Base-by-base conservation (phyloP, 1,140 invertebrate genomes). In the Mizuhopecten yessoensis region DNA sequence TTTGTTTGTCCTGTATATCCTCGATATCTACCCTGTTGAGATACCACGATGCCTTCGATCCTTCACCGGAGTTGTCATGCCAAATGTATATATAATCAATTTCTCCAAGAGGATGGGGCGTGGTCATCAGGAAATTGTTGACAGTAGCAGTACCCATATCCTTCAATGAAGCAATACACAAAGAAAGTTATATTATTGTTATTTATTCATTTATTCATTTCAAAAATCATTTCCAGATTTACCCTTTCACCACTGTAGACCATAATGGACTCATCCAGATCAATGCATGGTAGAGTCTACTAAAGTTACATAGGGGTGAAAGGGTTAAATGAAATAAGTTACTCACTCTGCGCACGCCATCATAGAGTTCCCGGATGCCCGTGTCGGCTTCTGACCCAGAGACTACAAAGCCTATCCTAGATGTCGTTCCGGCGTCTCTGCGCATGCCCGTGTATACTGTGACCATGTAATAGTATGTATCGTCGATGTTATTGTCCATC, bases 1-100 rank as follows among this genome's bases (percentile, higher is more conserved):
- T 95, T 91, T 94, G 75, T 34, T 92, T 89, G 89, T 90, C 93
- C 92, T 97, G 97, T 34, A 97, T 90, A 92, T 97, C 97, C 75
- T 96, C 95, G 2, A 97, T 94, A 10, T 97, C 93, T 23, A 97
- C 94, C 88, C 95, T 94, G 86, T 95, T 94, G 0, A 96, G 93
- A 89, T 94, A 97, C 96, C 96, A 97, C 3, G 95, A 95, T 5
- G 94, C 92, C 33, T 93, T 75, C 20, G 93, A 89, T 0, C 95
- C 95, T 33, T 93, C 91, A 2, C 96, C 96, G 0, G 95, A 94
- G 90, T 96, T 96, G 92, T 97, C 96, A 93, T 96, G 96, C 96
- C 96, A 97, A 15, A 96, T 95, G 23, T 95, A 93, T 13, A 97
- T 86, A 91, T 96, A 95, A 13, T 93, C 87, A 17, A 96, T 89